Base-by-base conservation (phyloP, 2,113 vertebrate genomes). In the Mirounga angustirostris region DNA sequence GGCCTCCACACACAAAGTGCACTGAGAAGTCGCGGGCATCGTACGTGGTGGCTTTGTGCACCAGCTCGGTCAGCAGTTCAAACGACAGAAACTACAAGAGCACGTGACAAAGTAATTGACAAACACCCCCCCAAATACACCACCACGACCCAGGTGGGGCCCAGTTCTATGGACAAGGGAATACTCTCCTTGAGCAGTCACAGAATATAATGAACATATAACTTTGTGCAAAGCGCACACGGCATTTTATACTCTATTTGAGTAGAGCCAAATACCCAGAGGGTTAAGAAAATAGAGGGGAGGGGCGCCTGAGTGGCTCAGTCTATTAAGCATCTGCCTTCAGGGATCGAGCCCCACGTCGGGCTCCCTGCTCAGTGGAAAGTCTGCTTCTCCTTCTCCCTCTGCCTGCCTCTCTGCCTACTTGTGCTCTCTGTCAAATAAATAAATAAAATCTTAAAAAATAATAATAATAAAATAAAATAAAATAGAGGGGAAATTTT, bases 1-100 rank as follows among this genome's bases (percentile, higher is more conserved):
- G 93, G 2, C 99, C 99, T 0, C 99, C 99, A 0, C 99, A 99
- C 50, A 99, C 1, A 4, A 99, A 99, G 98, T 99, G 99, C 86
- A 99, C 98, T 0, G 98, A 97, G n/a, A 99, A 96, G 0, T 98
- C 97, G 0, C 98, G 99, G 90, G 99, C 98, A 6, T 99, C 87
- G 5, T 99, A 99, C 0, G 85, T 0, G 0, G 98, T 99, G 61
- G 95, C 93, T 36, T 98, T 98, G 97, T 99, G 99, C 67, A 99
- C 98, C 97, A 99, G 43, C 36, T 99, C 98, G 0, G 99, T 99
- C 98, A 99, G 97, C 69, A 98, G 96, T 95, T 99, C 99, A 63
- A 99, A 99, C 0, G 98, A 99, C 94, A 99, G 96, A 98, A 99
- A 99, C 99, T 99, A 95, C 22, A 88, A 63, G 30, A 85, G 78